A percentile compares a stretch with the other conserved stretches of the same genome.
phyloP scores from a whole-genome alignment of 2,797 vertebrate species.

The Dermochelys coriacea region DNA sequence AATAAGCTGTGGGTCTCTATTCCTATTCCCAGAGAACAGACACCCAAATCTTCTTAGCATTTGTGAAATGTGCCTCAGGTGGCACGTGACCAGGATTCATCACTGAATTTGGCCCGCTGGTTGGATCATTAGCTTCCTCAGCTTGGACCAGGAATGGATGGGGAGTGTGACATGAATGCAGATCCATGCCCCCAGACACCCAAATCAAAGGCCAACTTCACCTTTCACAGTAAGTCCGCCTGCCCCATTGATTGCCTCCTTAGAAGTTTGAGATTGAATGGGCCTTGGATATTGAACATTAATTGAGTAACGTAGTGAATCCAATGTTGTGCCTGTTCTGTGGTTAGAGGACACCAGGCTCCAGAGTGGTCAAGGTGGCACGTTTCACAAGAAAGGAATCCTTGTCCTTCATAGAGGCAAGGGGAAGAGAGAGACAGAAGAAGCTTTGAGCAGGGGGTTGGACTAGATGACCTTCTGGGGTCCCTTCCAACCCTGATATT shows the following conservation, averaged over 20 bases:
- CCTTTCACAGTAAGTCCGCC: neutral
- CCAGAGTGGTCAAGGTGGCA: neutral
- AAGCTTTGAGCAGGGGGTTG: too few species aligned
- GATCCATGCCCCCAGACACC: neutral
- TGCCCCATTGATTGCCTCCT: neutral
- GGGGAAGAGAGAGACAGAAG: neutral
- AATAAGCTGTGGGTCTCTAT: neutral
- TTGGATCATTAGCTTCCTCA: too few species aligned
- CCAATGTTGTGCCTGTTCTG: fast-evolving
- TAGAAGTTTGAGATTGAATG: neutral
- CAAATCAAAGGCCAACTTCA: neutral
- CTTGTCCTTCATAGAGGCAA: neutral
- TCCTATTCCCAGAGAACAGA: neutral
- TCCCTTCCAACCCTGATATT: too few species aligned
- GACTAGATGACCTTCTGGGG: too few species aligned
- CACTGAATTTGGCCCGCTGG: too few species aligned
- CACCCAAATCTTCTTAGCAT: neutral
- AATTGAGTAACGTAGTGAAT: fast-evolving
- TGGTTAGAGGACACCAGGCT: neutral
- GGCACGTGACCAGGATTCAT: too few species aligned
- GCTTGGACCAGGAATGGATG: too few species aligned
- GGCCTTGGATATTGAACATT: neutral
- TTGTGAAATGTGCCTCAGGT: too few species aligned
- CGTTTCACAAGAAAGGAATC: neutral
- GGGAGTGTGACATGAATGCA: too few species aligned